Percentiles rank a stretch among this genome's conserved stretches.
These are phyloP conservation scores for Sorex araneus DNA, from an alignment of 2,113 vertebrate species.

Conservation along the genomic window DNA sequence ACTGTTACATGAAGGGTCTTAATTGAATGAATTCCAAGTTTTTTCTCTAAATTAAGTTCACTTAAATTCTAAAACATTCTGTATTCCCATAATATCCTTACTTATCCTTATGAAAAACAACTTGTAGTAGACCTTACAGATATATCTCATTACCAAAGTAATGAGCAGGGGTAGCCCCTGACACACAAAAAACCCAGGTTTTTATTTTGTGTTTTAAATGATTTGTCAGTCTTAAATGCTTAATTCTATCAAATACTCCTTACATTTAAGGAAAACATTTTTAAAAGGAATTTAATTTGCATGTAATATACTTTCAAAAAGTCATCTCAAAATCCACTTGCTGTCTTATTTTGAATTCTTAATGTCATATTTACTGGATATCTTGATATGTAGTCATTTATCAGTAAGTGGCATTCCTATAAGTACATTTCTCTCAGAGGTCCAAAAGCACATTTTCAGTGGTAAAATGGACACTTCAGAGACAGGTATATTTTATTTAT, in stretches of 20 bases:
- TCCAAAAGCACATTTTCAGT: constrained; percentile 55
- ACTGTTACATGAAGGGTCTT: neutral
- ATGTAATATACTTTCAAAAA: constrained; percentile 59
- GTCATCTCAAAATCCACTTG: constrained; percentile 56
- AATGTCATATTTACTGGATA: neutral
- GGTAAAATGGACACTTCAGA: constrained; percentile 66
- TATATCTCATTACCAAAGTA: constrained; percentile 8
- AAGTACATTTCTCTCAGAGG: constrained; percentile 66
- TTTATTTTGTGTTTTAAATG: constrained; percentile 62
- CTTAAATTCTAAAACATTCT: constrained; percentile 26
- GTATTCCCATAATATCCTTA: neutral
- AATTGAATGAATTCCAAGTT: neutral
- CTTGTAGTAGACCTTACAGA: constrained; percentile 13
- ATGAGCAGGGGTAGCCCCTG: neutral
- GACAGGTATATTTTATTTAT: constrained; percentile 70
- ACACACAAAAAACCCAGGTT: neutral
- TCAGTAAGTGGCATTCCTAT: constrained; percentile 54
- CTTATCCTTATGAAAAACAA: neutral
- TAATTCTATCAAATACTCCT: constrained; percentile 59
- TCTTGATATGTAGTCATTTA: constrained; percentile 60
- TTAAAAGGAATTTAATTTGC: constrained; percentile 62
- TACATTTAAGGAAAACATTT: constrained; percentile 58
- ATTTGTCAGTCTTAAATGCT: constrained; percentile 55
- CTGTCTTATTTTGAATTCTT: constrained; percentile 66
- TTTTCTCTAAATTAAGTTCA: constrained; percentile 5